These are phyloP conservation scores for Tanypteryx hageni DNA, from an alignment of 2,888 invertebrate species.

Conservation along the genomic window DNA sequence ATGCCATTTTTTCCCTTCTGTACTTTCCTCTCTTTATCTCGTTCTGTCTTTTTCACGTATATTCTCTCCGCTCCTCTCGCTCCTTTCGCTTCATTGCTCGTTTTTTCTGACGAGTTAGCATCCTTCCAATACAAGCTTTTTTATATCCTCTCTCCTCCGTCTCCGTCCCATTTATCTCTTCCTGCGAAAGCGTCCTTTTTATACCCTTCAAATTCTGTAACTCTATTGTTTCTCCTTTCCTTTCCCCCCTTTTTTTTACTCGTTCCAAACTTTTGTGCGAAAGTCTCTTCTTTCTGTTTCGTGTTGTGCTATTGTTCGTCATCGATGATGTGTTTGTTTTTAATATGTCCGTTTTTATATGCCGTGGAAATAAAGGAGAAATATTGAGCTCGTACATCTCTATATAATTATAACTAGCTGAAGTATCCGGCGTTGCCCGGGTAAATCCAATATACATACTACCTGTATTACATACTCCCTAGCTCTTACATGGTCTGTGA, in stretches of 20 bases:
- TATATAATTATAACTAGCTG: no score
- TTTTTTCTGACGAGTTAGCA: not conserved
- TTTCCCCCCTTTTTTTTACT: not conserved
- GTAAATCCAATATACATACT: no score
- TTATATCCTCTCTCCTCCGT: not conserved
- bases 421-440: no score
- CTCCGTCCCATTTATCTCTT: not conserved
- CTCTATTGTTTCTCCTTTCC: not conserved
- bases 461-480: no score
- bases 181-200: not conserved
- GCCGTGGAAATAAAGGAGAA: no score
- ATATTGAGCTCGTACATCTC: no score
- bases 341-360: no score
- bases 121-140: slow-evolving; percentile 1
- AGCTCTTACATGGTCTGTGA: no score
- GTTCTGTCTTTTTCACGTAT: slow-evolving; percentile 8
- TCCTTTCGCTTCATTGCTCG: not conserved
- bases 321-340: not conserved
- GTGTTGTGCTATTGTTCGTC: not conserved
- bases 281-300: not conserved
- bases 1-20: not conserved
- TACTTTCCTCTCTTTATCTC: not conserved
- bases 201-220: not conserved
- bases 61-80: not conserved
- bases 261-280: not conserved